Base-by-base conservation (phyloP, 92 coral and sea anemone species). In the Heliopora coerulea region DNA sequence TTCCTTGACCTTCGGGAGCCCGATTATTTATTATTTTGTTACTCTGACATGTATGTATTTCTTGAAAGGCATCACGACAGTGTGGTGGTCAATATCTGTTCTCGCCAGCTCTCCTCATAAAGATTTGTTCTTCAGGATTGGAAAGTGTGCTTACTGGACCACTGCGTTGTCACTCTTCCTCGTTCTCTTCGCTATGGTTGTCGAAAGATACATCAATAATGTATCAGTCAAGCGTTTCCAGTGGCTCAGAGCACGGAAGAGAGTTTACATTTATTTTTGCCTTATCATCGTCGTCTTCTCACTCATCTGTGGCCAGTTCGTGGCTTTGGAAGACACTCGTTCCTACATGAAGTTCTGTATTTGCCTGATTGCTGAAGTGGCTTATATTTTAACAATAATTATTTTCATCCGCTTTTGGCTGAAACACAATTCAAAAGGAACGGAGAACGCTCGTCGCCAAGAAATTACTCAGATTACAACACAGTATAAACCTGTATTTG, bases 201-300 rank as follows among this genome's bases (percentile, higher is more conserved):
- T 70, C 63, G 77, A 70, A 13, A 70, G 77, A 26, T 70, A 70
- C 49, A 52, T 70, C 49, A 70, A 54, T 35, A 70, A 62, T 2
- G 56, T 37, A 20, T 29, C 63, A 17, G 42, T 52, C 21, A 70
- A 52, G 12, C 62, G 41, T 13, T 41, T 70, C 18, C 77, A 70
- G 18, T 70, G 77, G 77, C 63, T 70, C 8, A 62, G 49, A 27
- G 77, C 77, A 23, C 56, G 77, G 13, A 70, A 70, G 41, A 70
- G 25, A 33, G 77, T 70, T 31, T 70, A 70, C 41, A 70, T 57
- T 1, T 70, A 70, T 23, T 70, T 70, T 37, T 70, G 77, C 19
- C 77, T 70, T 0, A 70, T 54, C 32, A 70, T 70, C 32, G 77
- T 70, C 6, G 77, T 70, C 77, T 70, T 70, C 25, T 70, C 77